phyloP scores from a whole-genome alignment of 2,888 invertebrate genomes.

The Euphydryas editha region DNA sequence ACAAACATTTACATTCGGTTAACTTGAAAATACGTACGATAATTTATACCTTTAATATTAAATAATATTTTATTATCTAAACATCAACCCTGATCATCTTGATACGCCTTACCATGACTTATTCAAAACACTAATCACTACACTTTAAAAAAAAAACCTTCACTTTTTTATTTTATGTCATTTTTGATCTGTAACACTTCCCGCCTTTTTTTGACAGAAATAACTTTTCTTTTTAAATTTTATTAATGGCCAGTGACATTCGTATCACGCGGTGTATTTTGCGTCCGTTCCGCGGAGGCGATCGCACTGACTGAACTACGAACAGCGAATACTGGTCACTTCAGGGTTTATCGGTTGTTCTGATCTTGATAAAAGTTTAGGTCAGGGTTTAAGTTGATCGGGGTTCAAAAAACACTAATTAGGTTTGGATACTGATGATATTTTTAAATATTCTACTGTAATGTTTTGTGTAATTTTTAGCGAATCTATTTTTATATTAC shows the following conservation, averaged over 20 bases:
- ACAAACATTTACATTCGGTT: slow-evolving; percentile 2
- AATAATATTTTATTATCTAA: background rate
- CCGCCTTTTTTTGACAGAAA: slow-evolving; percentile 29
- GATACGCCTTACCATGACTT: slow-evolving; percentile 22
- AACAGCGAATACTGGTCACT: slow-evolving; percentile 67
- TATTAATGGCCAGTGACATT: slow-evolving; percentile 16
- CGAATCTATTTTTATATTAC: slow-evolving; percentile 11
- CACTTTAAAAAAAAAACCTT: slow-evolving; percentile 14
- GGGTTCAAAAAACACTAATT: slow-evolving; percentile 43
- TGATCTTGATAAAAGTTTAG: slow-evolving; percentile 76
- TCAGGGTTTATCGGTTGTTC: slow-evolving; percentile 72
- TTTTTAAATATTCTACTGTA: slow-evolving; percentile 22
- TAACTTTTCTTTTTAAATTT: slow-evolving; percentile 5
- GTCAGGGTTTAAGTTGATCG: slow-evolving; percentile 73
- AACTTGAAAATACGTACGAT: background rate
- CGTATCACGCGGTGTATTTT: slow-evolving; percentile 53
- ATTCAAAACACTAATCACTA: slow-evolving; percentile 20
- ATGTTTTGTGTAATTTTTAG: background rate
- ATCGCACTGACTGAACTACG: slow-evolving; percentile 50
- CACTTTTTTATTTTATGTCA: slow-evolving; percentile 14
- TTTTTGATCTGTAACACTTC: slow-evolving; percentile 28
- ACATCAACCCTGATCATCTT: slow-evolving; percentile 20
- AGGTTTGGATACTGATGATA: slow-evolving; percentile 28
- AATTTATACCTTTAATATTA: background rate
- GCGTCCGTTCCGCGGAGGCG: slow-evolving; percentile 68